Evolutionary conservation across 2,797 vertebrate species (phyloP), one percentile per base, ranked within the genome.

Genomic region (Pagetopsis macropterus): DNA sequence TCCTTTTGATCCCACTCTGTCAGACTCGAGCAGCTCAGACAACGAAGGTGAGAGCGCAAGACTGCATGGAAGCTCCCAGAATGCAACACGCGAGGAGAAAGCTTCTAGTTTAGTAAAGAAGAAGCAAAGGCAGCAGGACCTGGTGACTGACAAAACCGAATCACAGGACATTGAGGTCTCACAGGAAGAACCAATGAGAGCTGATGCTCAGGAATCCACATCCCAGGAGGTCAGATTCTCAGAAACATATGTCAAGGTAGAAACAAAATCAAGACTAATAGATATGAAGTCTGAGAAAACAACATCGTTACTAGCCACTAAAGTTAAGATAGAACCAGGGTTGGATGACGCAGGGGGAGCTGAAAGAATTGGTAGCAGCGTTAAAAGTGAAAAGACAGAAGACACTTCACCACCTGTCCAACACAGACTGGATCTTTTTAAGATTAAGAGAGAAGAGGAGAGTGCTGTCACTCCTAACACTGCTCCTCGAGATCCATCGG

Each of bases 1-100:
- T 89, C 98, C 98, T 41, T 99, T 97, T 85, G 94, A 99, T 76
- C 98, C 98, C 59, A 99, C 98, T 0, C 93, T 95, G 41, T 99
- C 98, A 0, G 97, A 98, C 82, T 96, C 97, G 0, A 94, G 93
- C 71, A 95, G 94, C n/a, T 93, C 94, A 0, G 93, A 90, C 45
- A 92, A 77, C 5, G 93, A 93, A 74, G 64, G 55, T 0, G 91
- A 93, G 54, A 56, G 49, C 59, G 65, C 75, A 7, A 79, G 46
- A 31, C 31, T 50, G 17, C 63, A 70, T 11, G 23, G 63, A n/a
- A 82, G 59, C 33, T 71, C 76, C 56, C 74, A 6, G 17, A 23
- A 40, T 50, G 23, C 46, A 19, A 4, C 69, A 54, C 2, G 21
- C 10, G 77, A 74, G 19, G 27, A 9, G 31, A 76, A 66, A 48